phyloP scores from a whole-genome alignment of 2,888 invertebrate species.

The Agelastica alni region DNA sequence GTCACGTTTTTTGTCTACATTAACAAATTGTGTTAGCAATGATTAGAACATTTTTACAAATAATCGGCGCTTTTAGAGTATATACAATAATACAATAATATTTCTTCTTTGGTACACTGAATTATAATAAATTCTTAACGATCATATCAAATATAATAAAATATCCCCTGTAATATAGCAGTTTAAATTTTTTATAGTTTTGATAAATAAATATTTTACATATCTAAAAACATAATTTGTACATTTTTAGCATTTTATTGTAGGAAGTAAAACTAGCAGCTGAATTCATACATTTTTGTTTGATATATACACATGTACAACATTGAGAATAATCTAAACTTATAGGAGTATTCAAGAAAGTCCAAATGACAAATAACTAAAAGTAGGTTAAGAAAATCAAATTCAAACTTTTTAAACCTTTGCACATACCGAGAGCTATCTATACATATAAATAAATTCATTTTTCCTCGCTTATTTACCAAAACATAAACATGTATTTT shows the following conservation, averaged over 20 bases:
- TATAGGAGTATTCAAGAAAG: conserved; percentile 11
- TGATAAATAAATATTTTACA: conserved; percentile 51
- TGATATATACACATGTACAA: conserved; percentile 41
- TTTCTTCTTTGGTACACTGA: conserved; percentile 53
- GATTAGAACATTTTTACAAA: conserved; percentile 34
- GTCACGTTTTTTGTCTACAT: conserved; percentile 12
- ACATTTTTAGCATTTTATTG: conserved; percentile 41
- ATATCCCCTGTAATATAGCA: conserved; percentile 51
- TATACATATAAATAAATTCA: too few relatives aligned
- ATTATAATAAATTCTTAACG: conserved; percentile 51
- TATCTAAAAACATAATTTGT: conserved; percentile 49
- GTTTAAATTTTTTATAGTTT: conserved; percentile 40
- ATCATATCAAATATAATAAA: conserved; percentile 54
- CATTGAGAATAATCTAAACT: conserved; percentile 20
- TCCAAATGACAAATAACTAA: conserved; percentile 6
- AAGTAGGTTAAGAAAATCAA: too few relatives aligned
- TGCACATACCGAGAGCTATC: too few relatives aligned
- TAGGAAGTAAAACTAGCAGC: conserved; percentile 37
- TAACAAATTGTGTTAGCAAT: conserved; percentile 18
- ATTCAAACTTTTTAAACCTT: too few relatives aligned
- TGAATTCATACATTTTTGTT: conserved; percentile 29
- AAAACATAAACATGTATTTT: too few relatives aligned
- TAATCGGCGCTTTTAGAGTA: conserved; percentile 36
- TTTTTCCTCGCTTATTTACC: too few relatives aligned
- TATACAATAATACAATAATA: conserved; percentile 35